Evolutionary conservation across 2,113 vertebrate genomes (phyloP).

Genomic region (Callaeas wilsoni): DNA sequence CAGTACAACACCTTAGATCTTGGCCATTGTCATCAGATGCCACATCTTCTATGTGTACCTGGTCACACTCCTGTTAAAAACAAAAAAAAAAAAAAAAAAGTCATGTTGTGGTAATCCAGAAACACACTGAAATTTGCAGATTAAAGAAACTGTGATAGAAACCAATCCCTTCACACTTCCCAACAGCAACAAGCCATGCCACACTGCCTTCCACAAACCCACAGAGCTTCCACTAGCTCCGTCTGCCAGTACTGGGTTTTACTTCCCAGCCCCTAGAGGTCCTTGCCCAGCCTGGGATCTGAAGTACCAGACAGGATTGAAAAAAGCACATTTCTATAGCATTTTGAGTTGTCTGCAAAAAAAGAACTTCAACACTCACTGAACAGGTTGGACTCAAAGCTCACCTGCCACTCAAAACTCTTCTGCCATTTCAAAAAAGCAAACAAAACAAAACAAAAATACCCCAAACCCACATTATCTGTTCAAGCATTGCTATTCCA

Average conservation of each 20-base stretch:
- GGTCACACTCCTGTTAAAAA: conserved; percentile 90
- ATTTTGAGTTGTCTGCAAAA: neutral
- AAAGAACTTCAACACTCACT: neutral
- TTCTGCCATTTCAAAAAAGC: neutral
- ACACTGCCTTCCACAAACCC: neutral
- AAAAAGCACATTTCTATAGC: neutral
- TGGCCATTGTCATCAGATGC: conserved; percentile 97
- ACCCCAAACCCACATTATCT: neutral
- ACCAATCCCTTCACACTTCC: neutral
- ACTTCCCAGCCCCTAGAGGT: neutral
- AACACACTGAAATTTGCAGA: neutral
- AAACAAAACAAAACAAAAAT: neutral
- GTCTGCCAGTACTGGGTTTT: neutral
- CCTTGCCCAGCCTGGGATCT: neutral
- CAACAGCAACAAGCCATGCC: neutral
- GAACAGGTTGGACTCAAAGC: neutral
- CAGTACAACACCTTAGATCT: conserved; percentile 84
- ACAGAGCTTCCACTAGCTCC: neutral
- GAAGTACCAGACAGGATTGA: neutral
- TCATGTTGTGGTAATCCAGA: neutral
- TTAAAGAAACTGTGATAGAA: neutral
- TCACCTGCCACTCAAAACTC: neutral
- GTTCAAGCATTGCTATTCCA: neutral
- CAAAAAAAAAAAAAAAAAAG: neutral
- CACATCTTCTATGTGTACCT: conserved; percentile 96